These are phyloP conservation scores for Villa cingulata DNA, from an alignment of 2,888 invertebrate species.

Conservation along the genomic window DNA sequence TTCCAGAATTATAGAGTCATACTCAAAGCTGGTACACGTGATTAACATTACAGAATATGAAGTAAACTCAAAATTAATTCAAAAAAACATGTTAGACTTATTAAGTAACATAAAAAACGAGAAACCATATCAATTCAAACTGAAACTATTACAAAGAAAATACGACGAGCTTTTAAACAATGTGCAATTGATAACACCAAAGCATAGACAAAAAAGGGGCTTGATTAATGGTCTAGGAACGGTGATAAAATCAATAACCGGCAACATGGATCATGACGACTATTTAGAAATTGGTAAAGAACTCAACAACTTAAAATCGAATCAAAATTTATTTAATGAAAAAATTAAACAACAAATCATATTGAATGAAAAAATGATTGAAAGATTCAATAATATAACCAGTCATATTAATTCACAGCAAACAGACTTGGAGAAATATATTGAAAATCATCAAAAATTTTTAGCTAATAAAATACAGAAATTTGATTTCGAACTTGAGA, in stretches of 20 bases:
- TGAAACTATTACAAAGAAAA: background rate
- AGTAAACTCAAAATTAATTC: background rate
- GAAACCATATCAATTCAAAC: background rate
- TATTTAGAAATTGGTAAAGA: background rate
- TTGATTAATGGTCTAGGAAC: constrained; percentile 4
- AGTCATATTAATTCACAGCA: constrained; percentile 4
- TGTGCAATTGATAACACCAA: background rate
- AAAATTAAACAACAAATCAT: background rate
- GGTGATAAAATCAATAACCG: constrained; percentile 3
- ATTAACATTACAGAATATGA: background rate
- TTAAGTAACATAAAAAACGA: background rate
- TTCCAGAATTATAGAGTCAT: background rate
- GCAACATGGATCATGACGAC: constrained; percentile 2
- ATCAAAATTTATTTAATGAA: background rate
- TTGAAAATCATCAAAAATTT: background rate
- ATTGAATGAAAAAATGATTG: constrained; percentile 2
- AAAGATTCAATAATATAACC: constrained; percentile 1
- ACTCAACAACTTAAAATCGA: background rate
- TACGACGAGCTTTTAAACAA: background rate
- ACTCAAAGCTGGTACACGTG: background rate
- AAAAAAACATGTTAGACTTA: background rate
- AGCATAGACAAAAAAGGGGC: background rate
- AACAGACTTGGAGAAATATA: background rate
- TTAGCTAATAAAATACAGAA: no score
- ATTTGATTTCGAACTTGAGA: no score